Evolutionary conservation across 2,888 invertebrate genomes (phyloP).

Genomic region (Lamproptera curius): DNA sequence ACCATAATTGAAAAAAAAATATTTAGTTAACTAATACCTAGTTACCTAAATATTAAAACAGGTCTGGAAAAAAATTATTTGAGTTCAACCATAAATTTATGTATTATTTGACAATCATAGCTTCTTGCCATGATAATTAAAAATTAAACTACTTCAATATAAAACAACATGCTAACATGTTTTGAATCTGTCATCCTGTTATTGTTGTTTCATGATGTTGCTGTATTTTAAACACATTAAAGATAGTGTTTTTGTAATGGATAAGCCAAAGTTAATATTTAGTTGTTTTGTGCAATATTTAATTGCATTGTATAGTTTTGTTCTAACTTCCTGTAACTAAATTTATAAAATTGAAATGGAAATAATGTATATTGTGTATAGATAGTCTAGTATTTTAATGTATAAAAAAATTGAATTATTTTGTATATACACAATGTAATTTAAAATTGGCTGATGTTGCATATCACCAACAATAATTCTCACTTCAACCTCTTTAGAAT

Average conservation of each 20-base stretch:
- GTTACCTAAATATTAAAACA: no score
- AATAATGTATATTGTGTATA: constrained; percentile 73
- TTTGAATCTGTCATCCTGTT: constrained; percentile 2
- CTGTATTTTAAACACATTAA: constrained; percentile 42
- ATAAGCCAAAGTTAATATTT: constrained; percentile 76
- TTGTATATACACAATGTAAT: constrained; percentile 54
- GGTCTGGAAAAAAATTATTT: no score
- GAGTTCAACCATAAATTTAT: no score
- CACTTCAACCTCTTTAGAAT: constrained; percentile 31
- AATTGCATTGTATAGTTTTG: constrained; percentile 72
- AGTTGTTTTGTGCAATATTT: constrained; percentile 73
- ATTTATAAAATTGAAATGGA: constrained; percentile 50
- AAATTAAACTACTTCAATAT: constrained; percentile 7
- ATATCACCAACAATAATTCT: constrained; percentile 40
- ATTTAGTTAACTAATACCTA: no score
- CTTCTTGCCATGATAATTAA: constrained; percentile 2
- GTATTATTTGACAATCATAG: no score
- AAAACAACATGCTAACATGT: background rate
- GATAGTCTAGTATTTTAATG: constrained; percentile 55
- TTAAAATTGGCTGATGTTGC: constrained; percentile 43
- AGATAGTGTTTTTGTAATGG: constrained; percentile 57
- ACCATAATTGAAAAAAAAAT: no score
- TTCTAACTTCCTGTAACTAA: constrained; percentile 49
- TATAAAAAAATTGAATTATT: constrained; percentile 52
- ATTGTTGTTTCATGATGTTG: constrained; percentile 20